Conservation (phyloP, 1,140 invertebrate genomes). For the Drosophila truncata region DNA sequence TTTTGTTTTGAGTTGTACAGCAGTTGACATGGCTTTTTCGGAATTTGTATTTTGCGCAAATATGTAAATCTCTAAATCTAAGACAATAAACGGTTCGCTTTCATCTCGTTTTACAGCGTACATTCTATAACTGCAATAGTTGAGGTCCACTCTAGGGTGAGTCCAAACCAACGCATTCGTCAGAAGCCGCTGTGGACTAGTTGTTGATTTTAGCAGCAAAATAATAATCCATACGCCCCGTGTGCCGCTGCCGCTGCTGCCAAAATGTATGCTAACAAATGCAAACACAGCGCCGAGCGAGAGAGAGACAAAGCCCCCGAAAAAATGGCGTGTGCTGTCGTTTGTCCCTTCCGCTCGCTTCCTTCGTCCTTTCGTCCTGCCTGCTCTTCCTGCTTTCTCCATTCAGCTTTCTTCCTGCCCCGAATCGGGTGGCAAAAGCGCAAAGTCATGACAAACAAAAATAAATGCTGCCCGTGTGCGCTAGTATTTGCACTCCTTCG, state of each 20-base stretch:
- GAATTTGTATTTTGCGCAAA: background rate
- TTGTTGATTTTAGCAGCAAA: slow-evolving; percentile 54
- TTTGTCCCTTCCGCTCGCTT: slow-evolving; percentile 8
- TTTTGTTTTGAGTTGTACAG: background rate
- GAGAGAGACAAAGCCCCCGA: slow-evolving; percentile 33
- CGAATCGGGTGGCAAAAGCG: slow-evolving; percentile 56
- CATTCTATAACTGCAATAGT: background rate
- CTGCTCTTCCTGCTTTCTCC: background rate
- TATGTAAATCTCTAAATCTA: background rate
- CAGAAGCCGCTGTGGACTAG: slow-evolving; percentile 9
- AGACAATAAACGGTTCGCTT: background rate
- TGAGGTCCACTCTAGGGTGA: background rate
- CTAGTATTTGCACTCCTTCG: slow-evolving; percentile 46
- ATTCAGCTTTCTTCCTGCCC: slow-evolving; percentile 3
- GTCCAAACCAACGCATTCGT: background rate
- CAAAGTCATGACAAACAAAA: slow-evolving; percentile 68
- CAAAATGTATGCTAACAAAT: slow-evolving; percentile 59
- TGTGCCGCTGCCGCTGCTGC: slow-evolving; percentile 6
- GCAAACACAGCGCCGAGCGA: slow-evolving; percentile 28
- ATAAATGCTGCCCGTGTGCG: slow-evolving; percentile 26
- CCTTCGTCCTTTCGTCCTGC: slow-evolving; percentile 2
- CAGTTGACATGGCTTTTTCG: background rate
- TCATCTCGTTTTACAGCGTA: background rate
- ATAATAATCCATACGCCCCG: slow-evolving; percentile 58
- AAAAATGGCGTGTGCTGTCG: slow-evolving; percentile 42